Conservation (phyloP, 2,113 vertebrate species). For the Stigmatopora argus region DNA sequence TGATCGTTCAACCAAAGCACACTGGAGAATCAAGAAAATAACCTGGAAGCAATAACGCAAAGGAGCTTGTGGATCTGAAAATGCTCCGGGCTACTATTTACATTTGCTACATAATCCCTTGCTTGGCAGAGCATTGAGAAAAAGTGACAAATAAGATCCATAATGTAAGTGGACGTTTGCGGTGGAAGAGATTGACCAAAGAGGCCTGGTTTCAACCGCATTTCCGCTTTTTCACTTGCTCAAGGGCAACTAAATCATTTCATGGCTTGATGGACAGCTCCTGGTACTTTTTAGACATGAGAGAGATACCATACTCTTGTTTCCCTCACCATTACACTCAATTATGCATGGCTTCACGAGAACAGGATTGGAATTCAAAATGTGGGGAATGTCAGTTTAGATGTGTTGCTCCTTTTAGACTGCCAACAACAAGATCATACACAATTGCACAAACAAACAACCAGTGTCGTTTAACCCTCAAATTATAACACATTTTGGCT, state of each 20-base stretch:
- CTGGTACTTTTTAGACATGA: conserved; percentile 26
- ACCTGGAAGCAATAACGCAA: conserved; percentile 9
- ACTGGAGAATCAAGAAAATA: conserved; percentile 11
- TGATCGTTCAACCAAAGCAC: conserved; percentile 21
- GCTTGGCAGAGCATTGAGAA: not conserved
- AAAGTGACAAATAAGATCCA: not conserved
- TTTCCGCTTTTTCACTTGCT: conserved; percentile 37
- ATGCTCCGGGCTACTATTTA: conserved; percentile 17
- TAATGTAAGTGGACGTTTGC: not conserved
- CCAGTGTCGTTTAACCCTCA: not conserved
- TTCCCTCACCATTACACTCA: conserved; percentile 46
- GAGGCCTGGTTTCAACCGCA: conserved; percentile 8
- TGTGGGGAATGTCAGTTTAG: conserved; percentile 20
- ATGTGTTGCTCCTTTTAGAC: conserved; percentile 10
- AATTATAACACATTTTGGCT: not conserved
- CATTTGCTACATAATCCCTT: conserved; percentile 2
- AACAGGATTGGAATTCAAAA: conserved; percentile 27
- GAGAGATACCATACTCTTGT: conserved; percentile 23
- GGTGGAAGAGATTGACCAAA: not conserved
- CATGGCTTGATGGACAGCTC: conserved; percentile 36
- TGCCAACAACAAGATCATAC: conserved; percentile 11
- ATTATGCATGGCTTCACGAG: conserved; percentile 47
- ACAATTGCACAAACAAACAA: not conserved
- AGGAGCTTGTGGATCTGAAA: conserved; percentile 12
- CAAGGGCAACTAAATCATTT: conserved; percentile 36